Conservation (phyloP, 2,888 invertebrate genomes). For the Galerucella nymphaeae region DNA sequence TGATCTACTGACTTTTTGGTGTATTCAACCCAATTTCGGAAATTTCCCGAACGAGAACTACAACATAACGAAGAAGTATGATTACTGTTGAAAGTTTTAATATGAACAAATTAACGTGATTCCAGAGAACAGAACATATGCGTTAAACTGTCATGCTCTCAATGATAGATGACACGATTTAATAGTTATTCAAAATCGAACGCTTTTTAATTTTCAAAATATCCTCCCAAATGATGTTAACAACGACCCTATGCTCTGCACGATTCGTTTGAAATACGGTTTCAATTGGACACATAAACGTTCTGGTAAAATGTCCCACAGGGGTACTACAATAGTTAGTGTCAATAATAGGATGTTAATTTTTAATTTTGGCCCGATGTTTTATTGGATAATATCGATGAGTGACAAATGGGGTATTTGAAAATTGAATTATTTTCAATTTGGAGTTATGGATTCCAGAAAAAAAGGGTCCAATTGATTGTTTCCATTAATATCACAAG, state of each 20-base stretch:
- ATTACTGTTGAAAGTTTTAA: slow-evolving; percentile 2
- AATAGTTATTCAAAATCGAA: background rate
- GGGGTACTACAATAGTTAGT: no score
- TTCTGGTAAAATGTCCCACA: background rate
- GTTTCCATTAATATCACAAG: no score
- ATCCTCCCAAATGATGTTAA: slow-evolving; percentile 17
- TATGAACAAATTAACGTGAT: background rate
- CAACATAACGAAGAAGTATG: background rate
- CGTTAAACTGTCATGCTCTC: background rate
- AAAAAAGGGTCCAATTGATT: no score
- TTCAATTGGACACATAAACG: background rate
- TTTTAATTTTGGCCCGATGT: no score
- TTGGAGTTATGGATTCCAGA: no score
- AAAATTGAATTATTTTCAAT: no score
- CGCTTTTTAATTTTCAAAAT: slow-evolving; percentile 18
- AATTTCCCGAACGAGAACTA: background rate
- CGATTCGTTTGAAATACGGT: background rate
- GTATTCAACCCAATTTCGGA: background rate
- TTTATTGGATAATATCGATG: no score
- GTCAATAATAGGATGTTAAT: no score
- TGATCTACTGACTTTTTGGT: background rate
- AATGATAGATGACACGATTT: slow-evolving; percentile 11
- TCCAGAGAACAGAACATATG: background rate
- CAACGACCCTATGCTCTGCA: background rate
- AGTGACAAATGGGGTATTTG: no score